phyloP scores from a whole-genome alignment of 2,888 invertebrate species.

The Papilio demoleus region DNA sequence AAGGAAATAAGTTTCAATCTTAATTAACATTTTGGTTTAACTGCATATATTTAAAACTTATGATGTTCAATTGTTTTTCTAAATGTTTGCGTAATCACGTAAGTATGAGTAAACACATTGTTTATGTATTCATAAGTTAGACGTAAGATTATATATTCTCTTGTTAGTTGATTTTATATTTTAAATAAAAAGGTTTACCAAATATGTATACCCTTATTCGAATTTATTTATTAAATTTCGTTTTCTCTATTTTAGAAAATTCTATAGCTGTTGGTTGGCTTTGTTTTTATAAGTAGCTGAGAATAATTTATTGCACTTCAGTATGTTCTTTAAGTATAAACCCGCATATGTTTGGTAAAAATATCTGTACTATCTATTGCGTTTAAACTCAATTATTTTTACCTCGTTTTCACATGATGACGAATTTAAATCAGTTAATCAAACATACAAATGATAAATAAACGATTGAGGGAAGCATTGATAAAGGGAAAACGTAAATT shows the following conservation, averaged over 20 bases:
- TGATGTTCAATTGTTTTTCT: background rate
- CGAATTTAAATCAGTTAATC: background rate
- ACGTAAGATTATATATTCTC: no score
- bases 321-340: no score
- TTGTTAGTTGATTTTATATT: background rate
- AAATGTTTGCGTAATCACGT: background rate
- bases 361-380: no score
- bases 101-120: background rate
- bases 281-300: background rate
- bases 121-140: background rate
- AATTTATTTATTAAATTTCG: background rate
- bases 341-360: no score
- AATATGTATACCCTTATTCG: background rate
- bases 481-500: constrained; percentile 3
- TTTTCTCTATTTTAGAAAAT: background rate
- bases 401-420: background rate
- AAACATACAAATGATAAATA: background rate
- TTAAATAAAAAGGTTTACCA: background rate
- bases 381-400: no score
- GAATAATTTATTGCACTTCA: no score
- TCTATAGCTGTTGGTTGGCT: background rate
- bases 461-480: background rate
- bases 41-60: background rate
- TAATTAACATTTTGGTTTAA: background rate
- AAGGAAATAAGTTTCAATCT: background rate